These are phyloP conservation scores for Pollenia angustigena DNA, from an alignment of 2,888 invertebrate genomes.

Conservation along the genomic window DNA sequence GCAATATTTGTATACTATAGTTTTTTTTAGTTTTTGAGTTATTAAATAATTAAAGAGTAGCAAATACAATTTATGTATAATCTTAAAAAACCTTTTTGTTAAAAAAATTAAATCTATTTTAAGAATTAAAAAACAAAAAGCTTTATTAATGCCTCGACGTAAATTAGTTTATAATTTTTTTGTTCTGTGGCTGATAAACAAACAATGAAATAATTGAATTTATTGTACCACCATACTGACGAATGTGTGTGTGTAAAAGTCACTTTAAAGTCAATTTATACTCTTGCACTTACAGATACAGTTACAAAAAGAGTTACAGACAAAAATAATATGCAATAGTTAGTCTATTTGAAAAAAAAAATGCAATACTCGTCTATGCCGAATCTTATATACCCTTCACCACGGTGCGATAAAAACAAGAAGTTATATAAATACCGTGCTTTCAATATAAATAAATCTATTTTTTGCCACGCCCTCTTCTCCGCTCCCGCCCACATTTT, in stretches of 20 bases:
- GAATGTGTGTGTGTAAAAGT: conserved; percentile 1
- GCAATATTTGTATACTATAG: neutral
- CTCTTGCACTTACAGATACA: conserved; percentile 2
- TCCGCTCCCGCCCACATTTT: no score
- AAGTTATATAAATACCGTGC: no score
- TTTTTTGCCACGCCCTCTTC: no score
- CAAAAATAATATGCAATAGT: neutral
- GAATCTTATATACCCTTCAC: no score
- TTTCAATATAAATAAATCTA: no score
- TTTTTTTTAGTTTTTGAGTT: neutral
- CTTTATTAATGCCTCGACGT: conserved; percentile 64
- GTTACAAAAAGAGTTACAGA: neutral
- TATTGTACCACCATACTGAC: conserved; percentile 12
- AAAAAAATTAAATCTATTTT: conserved; percentile 58
- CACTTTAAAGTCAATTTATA: conserved; percentile 25
- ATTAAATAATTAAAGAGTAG: conserved; percentile 8
- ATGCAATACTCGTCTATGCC: no score
- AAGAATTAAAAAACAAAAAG: conserved; percentile 50
- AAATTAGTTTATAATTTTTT: conserved; percentile 70
- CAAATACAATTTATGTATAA: conserved; percentile 41
- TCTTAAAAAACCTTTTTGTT: conserved; percentile 42
- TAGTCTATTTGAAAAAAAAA: no score
- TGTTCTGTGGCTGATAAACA: conserved; percentile 51
- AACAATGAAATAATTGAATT: conserved; percentile 45
- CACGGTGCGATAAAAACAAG: no score